Evolutionary conservation across 2,797 vertebrate genomes (phyloP), one percentile per base, ranked within the genome.

Genomic region (Etheostoma nigrum): DNA sequence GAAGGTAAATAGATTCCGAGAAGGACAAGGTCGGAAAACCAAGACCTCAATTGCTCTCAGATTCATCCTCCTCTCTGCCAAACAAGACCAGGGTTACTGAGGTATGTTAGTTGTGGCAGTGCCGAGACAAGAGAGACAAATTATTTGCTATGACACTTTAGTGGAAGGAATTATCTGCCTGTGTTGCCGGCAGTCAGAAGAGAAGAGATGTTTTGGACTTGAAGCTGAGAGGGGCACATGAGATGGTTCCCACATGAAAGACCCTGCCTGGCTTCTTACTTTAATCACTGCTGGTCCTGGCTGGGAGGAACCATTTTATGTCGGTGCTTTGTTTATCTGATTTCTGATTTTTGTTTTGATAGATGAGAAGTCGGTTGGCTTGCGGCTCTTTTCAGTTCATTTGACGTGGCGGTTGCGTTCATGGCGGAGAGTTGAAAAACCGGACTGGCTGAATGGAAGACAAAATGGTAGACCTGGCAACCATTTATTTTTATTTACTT

Each of bases 231-330:
- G 74, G 71, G 69, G 69, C 76, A 74, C 66, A 83, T 67, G 58
- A 79, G 84, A 93, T 86, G 86, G 71, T 85, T 78, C 76, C 89
- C 88, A 94, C 92, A 92, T 94, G 87, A 93, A 92, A 91, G 83
- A 59, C 59, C 72, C 55, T 21, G 81, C 44, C 71, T 52, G 55
- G 60, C 65, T 78, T 73, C 55, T 63, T 52, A 64, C 73, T 88
- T 78, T 80, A 78, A 84, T 85, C 84, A 78, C 68, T 27, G 52
- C 64, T 76, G 75, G 70, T 75, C 42, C 71, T 36, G 23, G 64
- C 81, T 69, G 65, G 74, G 84, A 86, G 88, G 82, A 82, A 71
- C 61, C 40, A 67, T 83, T 87, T 84, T 66, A 88, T 82, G 81
- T 88, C 76, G 76, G 67, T 25, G 12, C 59, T 79, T 67, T 86